Conservation (phyloP, 2,888 invertebrate species). For the Zygogramma bicolorata region DNA sequence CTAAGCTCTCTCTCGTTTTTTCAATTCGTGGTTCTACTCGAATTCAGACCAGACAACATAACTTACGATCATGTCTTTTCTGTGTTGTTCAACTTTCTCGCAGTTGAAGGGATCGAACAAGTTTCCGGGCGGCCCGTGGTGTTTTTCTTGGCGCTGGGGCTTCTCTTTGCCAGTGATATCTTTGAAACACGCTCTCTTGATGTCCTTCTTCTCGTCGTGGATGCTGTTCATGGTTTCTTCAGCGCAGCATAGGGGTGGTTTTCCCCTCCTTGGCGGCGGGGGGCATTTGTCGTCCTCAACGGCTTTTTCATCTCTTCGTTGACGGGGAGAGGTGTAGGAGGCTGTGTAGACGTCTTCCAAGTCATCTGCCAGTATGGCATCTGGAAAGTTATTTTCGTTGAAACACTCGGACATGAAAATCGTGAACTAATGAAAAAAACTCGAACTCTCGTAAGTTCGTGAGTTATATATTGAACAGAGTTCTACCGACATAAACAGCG, state of each 20-base stretch:
- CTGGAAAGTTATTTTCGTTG: slow-evolving; percentile 43
- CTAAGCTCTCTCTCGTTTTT: too few species aligned
- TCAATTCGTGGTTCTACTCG: too few species aligned
- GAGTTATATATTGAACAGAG: too few species aligned
- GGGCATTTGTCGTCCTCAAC: slow-evolving; percentile 56
- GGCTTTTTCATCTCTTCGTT: slow-evolving; percentile 58
- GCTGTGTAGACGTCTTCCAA: slow-evolving; percentile 53
- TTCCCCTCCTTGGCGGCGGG: slow-evolving; percentile 42
- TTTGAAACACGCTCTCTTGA: slow-evolving; percentile 59
- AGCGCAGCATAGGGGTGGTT: slow-evolving; percentile 58
- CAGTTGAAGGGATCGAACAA: slow-evolving; percentile 62
- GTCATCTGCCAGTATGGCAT: slow-evolving; percentile 57
- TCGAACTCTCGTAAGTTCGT: too few species aligned
- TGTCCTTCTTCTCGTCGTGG: slow-evolving; percentile 55
- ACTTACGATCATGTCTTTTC: slow-evolving; percentile 61
- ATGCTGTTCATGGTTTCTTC: slow-evolving; percentile 55
- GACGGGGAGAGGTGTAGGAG: slow-evolving; percentile 36
- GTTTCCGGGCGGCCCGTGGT: slow-evolving; percentile 22
- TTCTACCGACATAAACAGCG: too few species aligned
- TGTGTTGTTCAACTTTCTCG: slow-evolving; percentile 59
- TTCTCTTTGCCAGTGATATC: slow-evolving; percentile 57
- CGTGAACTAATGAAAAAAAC: too few species aligned
- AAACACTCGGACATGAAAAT: too few species aligned
- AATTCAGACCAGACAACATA: too few species aligned
- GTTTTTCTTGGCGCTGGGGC: slow-evolving; percentile 36